Evolutionary conservation across 2,797 vertebrate species (phyloP), one percentile per base, ranked within the genome.

Genomic region (Tympanoctomys barrerae): DNA sequence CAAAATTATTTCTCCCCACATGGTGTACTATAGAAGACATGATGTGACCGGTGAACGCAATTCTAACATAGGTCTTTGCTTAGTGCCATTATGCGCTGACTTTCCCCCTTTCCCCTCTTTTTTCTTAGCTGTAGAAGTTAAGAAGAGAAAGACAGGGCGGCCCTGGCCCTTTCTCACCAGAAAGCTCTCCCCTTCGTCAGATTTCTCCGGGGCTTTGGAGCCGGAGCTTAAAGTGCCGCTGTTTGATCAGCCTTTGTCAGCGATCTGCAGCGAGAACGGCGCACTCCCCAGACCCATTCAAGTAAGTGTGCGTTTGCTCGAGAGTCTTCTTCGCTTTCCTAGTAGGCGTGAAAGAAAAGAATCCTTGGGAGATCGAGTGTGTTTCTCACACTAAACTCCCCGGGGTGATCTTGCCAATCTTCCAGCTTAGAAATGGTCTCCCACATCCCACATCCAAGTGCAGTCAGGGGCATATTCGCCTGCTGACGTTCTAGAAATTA

Each of bases 201-300:
- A 98, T 57, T 96, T 98, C 64, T 79, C 98, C 31, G 98, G 94
- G 33, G 97, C 98, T 36, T 87, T 98, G 2, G 98, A 98, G 66
- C 71, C 93, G 0, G 97, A 98, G 59, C 21, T 98, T 94, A 99
- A 98, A 97, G 96, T 96, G 0, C 92, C 98, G 68, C 98, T 99
- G 85, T 99, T 99, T 97, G 99, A 99, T 92, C 99, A 98, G 94
- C 98, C 99, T 31, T 98, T 99, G 91, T 96, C 98, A 87, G 95
- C 98, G 24, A 98, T 99, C 92, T 99, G 99, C 79, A 98, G 98
- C 0, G 98, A 99, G 28, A 97, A 99, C 0, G 89, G 98, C 91
- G 98, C 97, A 0, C 99, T 99, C 62, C 99, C 99, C 31, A 99
- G 99, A 81, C 98, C 99, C 28, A 97, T 99, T 87, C 98, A 98